A percentile compares a stretch with the other conserved stretches of the same genome.
Conservation (phyloP, 2,888 invertebrate genomes). For the Scaptomyza parva region DNA sequence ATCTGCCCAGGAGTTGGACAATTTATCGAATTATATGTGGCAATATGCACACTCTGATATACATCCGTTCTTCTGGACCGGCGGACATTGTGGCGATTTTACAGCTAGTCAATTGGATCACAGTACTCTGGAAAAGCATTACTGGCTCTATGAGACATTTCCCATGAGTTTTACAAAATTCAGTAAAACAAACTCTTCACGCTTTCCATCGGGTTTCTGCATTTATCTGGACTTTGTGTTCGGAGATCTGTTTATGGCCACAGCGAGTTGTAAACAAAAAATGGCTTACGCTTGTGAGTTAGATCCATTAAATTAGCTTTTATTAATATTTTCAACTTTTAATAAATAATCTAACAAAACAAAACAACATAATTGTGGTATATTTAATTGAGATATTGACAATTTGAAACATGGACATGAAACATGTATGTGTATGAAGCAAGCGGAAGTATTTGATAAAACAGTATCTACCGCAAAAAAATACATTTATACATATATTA, state of each 20-base stretch:
- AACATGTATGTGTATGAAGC: no score
- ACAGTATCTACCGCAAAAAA: no score
- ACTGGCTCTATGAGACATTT: conserved; percentile 53
- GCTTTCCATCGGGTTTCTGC: conserved; percentile 46
- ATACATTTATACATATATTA: no score
- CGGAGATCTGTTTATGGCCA: conserved; percentile 42
- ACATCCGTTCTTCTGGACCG: conserved; percentile 57
- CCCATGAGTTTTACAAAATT: conserved; percentile 68
- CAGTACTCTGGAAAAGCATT: conserved; percentile 37
- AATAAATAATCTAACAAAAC: no score
- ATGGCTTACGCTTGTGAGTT: conserved; percentile 64
- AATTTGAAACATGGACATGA: no score
- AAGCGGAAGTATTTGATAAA: no score
- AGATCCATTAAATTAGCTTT: neutral
- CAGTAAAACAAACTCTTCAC: neutral
- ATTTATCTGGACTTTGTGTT: conserved; percentile 43
- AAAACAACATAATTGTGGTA: no score
- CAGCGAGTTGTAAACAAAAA: conserved; percentile 25
- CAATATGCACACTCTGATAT: conserved; percentile 43
- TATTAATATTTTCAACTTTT: no score
- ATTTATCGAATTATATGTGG: conserved; percentile 40
- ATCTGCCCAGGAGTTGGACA: conserved; percentile 43
- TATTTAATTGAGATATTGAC: no score
- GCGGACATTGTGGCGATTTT: conserved; percentile 64
- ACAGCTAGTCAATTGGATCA: conserved; percentile 8